phyloP scores from a whole-genome alignment of 2,888 invertebrate species.

The Caenorhabditis wallacei region DNA sequence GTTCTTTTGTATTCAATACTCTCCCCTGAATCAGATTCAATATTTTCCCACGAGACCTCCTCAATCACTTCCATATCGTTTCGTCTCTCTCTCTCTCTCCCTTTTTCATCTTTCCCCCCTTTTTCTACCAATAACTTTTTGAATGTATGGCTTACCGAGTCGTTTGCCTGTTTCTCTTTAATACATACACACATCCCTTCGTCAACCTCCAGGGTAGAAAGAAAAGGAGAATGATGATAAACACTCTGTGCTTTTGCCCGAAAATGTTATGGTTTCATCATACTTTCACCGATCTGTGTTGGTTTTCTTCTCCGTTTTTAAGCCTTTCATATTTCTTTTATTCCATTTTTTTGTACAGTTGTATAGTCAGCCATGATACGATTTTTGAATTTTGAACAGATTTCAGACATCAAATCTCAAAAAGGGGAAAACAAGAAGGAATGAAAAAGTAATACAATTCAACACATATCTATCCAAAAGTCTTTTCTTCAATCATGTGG shows the following conservation, averaged over 20 bases:
- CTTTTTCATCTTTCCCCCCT: constrained; percentile 24
- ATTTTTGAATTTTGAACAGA: background rate
- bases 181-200: constrained; percentile 28
- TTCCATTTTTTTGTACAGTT: background rate
- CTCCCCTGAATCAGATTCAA: background rate
- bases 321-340: background rate
- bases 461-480: constrained; percentile 20
- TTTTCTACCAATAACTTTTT: constrained; percentile 12
- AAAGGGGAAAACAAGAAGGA: constrained; percentile 10
- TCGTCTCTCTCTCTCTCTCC: constrained; percentile 17
- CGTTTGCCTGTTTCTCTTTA: constrained; percentile 11
- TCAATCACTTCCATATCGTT: constrained; percentile 20
- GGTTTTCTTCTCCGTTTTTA: constrained; percentile 14
- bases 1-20: too few relatives aligned
- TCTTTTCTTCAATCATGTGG: background rate
- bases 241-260: constrained; percentile 48
- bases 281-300: constrained; percentile 45
- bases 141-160: constrained; percentile 36
- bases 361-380: background rate
- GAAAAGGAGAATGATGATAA: constrained; percentile 38
- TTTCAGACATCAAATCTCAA: constrained; percentile 3
- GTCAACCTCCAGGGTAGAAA: background rate
- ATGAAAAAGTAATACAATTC: background rate
- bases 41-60: constrained; percentile 3
- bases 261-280: constrained; percentile 50